Conservation (phyloP, 2,113 vertebrate species). For the Sula dactylatra region DNA sequence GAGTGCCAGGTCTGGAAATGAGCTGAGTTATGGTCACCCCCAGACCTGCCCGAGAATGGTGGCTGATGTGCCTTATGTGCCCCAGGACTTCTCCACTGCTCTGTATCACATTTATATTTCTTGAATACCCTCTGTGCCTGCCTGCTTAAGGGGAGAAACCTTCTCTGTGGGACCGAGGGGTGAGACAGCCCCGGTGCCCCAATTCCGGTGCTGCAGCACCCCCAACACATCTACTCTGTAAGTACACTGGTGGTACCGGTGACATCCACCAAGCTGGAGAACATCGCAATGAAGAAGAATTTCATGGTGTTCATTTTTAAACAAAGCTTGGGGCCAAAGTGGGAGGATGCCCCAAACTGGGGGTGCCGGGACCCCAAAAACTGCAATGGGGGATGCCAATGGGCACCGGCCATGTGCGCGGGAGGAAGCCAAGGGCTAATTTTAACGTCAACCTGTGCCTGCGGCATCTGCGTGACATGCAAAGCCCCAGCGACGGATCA, state of each 20-base stretch:
- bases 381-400: not conserved
- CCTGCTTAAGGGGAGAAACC: not conserved
- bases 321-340: not conserved
- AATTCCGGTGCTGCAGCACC: not conserved
- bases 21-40: not conserved
- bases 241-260: rapidly evolving
- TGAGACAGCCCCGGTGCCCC: not conserved
- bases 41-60: too few species aligned
- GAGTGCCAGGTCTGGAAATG: not conserved
- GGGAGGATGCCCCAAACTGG: not conserved
- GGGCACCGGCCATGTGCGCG: rapidly evolving
- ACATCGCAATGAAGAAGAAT: rapidly evolving
- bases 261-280: rapidly evolving
- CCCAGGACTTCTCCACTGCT: not conserved
- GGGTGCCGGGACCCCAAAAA: not conserved
- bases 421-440: not conserved
- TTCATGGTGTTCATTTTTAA: rapidly evolving
- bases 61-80: rapidly evolving
- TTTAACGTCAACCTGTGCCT: not conserved
- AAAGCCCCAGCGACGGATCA: not conserved
- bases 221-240: rapidly evolving
- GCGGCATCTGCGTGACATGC: not conserved
- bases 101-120: rapidly evolving
- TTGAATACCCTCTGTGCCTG: rapidly evolving
- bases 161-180: rapidly evolving